phyloP scores from a whole-genome alignment of 2,113 vertebrate genomes.

The Actenoides lindsayi region DNA sequence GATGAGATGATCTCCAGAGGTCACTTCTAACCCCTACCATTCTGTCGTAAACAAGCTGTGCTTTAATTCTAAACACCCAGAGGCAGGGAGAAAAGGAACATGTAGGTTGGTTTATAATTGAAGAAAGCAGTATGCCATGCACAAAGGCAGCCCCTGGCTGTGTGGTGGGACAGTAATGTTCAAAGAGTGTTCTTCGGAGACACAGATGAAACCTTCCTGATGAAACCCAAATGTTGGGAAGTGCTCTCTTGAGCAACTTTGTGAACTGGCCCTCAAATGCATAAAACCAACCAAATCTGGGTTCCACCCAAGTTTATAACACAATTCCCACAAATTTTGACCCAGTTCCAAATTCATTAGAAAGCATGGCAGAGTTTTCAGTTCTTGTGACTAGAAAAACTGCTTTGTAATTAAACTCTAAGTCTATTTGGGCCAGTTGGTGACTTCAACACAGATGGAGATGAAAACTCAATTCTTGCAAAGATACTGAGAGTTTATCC shows the following conservation, averaged over 20 bases:
- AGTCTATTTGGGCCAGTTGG: neutral
- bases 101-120: neutral
- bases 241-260: neutral
- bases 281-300: neutral
- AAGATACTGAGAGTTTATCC: neutral
- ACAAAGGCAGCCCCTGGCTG: neutral
- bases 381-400: neutral
- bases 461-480: neutral
- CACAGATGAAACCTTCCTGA: neutral
- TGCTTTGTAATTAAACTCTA: neutral
- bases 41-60: neutral
- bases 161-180: neutral
- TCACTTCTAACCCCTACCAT: too few relatives aligned
- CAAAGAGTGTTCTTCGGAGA: neutral
- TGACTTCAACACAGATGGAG: neutral
- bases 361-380: neutral
- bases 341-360: neutral
- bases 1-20: too few relatives aligned
- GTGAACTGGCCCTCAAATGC: neutral
- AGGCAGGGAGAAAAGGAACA: neutral
- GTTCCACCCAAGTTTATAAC: neutral
- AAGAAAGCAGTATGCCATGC: neutral
- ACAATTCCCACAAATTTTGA: neutral
- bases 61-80: neutral
- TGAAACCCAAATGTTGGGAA: neutral